Percentiles rank a stretch among this genome's conserved stretches.
These are phyloP conservation scores for Leptarthrus brevirostris DNA, from an alignment of 2,888 invertebrate genomes.

Conservation along the genomic window DNA sequence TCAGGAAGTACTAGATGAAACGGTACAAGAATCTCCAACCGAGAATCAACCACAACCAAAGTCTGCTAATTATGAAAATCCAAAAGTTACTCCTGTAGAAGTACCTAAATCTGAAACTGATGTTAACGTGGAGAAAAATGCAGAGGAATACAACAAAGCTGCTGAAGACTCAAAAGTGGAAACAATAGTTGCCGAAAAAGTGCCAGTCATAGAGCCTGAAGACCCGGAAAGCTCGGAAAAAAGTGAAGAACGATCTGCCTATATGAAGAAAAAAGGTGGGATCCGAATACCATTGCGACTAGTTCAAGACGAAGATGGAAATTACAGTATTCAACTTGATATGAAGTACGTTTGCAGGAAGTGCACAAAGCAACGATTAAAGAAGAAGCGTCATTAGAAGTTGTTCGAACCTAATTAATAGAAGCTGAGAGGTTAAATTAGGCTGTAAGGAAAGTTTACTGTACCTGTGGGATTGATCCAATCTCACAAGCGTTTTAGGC, in stretches of 20 bases:
- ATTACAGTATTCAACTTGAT: constrained; percentile 13
- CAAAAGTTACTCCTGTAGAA: neutral
- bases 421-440: no score
- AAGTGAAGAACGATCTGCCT: neutral
- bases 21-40: no score
- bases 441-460: neutral
- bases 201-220: neutral
- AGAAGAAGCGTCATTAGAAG: neutral
- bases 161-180: neutral
- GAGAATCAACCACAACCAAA: no score
- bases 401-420: no score
- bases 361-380: constrained; percentile 13
- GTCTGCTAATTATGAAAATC: neutral
- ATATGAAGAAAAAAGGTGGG: neutral
- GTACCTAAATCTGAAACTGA: neutral
- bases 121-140: constrained; percentile 4
- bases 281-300: constrained; percentile 15
- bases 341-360: constrained; percentile 34
- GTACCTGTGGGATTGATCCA: constrained; percentile 7
- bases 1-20: no score
- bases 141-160: constrained; percentile 8
- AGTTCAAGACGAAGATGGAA: constrained; percentile 21
- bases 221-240: neutral
- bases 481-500: no score
- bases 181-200: neutral